A percentile compares a stretch with the other conserved stretches of the same genome.
phyloP scores from a whole-genome alignment of 2,888 invertebrate species.

The Sepioteuthis lessoniana region DNA sequence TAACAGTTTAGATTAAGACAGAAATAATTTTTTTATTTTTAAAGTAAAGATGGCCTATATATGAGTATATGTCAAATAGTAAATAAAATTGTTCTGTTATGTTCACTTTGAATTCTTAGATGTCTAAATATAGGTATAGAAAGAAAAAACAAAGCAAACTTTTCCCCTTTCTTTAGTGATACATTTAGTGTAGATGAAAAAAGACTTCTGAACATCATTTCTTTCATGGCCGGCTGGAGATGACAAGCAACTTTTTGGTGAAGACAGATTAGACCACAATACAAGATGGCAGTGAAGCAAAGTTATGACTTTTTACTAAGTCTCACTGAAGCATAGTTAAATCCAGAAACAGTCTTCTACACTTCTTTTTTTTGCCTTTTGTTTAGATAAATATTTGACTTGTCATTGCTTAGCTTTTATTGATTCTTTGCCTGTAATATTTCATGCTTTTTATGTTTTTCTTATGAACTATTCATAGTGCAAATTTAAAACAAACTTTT shows the following conservation, averaged over 20 bases:
- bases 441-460: neutral
- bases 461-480: neutral
- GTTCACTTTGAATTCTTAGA: too few species aligned
- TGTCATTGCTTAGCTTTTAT: neutral
- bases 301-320: neutral
- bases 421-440: neutral
- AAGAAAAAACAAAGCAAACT: neutral
- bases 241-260: neutral
- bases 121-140: too few species aligned
- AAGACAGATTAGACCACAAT: neutral
- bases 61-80: too few species aligned
- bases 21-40: too few species aligned
- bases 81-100: too few species aligned
- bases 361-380: neutral
- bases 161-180: neutral
- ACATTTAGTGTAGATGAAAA: constrained; percentile 16
- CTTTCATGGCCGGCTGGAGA: neutral
- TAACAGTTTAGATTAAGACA: too few species aligned
- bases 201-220: neutral
- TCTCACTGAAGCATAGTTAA: neutral
- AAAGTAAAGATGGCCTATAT: too few species aligned
- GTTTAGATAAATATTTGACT: neutral
- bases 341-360: neutral
- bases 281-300: neutral
- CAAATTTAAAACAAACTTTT: neutral